These are phyloP conservation scores for Daboia siamensis DNA, from an alignment of 2,113 vertebrate genomes.

Conservation along the genomic window DNA sequence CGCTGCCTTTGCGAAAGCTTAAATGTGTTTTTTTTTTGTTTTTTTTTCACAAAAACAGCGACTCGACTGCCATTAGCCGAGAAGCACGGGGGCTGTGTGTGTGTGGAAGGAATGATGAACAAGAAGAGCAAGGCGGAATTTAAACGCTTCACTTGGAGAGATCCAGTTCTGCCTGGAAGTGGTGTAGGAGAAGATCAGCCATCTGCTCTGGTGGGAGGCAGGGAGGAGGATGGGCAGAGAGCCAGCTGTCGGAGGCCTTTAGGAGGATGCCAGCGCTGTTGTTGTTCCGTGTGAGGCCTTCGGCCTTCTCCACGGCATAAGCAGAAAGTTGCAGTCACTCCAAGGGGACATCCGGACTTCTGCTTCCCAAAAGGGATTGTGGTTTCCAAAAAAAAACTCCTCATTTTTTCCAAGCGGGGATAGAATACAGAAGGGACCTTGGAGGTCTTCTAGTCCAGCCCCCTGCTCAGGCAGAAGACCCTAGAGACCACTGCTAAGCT, in stretches of 20 bases:
- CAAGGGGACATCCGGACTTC: background rate
- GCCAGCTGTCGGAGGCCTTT: background rate
- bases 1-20: conserved; percentile 49
- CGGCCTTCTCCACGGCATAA: background rate
- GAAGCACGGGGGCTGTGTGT: too few relatives aligned
- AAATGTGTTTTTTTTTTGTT: conserved; percentile 66
- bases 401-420: background rate
- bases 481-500: too few relatives aligned
- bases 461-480: too few relatives aligned
- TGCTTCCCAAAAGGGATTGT: background rate
- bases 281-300: background rate
- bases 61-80: conserved; percentile 43
- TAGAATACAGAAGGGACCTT: background rate
- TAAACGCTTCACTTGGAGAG: conserved; percentile 35
- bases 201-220: conserved; percentile 38
- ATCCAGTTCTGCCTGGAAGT: conserved; percentile 34
- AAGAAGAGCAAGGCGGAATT: conserved; percentile 37
- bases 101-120: conserved; percentile 21
- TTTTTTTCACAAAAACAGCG: conserved; percentile 53
- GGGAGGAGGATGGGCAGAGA: conserved; percentile 19
- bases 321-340: background rate
- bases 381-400: background rate
- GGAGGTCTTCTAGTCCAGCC: background rate
- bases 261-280: background rate
- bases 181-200: conserved; percentile 39